Base-by-base conservation (phyloP, 1,140 invertebrate species). In the Hestina assimilis region DNA sequence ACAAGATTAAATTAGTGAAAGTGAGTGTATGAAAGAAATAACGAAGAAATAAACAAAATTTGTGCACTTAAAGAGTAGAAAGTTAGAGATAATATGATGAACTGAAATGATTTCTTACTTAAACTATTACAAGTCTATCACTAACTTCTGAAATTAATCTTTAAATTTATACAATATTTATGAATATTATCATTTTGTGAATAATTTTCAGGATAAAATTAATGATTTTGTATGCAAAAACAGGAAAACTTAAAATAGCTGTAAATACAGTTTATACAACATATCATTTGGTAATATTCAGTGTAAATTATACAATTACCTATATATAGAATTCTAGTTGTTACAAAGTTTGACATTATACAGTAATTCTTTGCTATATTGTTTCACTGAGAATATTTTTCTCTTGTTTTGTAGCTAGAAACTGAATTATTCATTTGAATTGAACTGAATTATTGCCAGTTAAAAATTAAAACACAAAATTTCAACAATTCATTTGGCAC, bases 1-100 rank as follows among this genome's bases (percentile, higher is more conserved):
- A 72, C 69, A 75, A 68, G 59, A 66, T 50, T 58, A 51, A 54
- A 51, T 65, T 35, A 50, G 45, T 59, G 52, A 67, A 35, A 55
- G 19, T 47, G 42, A 55, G 19, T 47, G 42, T 64, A 41, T 33
- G 57, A 41, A 45, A 20, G 17, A 38, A 47, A 57, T 41, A 12
- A 19, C n/a, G 20, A 26, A 51, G 20, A 35, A 48, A 35, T 21
- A 41, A 57, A 48, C 28, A 42, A 23, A 29, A 43, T 62, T 66
- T 68, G 62, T 61, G 58, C 58, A 61, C 41, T 51, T 52, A 59
- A 50, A n/a, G 33, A 6, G 23, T 52, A 31, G 24, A 24, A 45
- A 56, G 48, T 40, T 50, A 12, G 7, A 17, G 15, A 33, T 28
- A n/a, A 33, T 31, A 21, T 21, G 15, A 33, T 20, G 20, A 38